Percentiles rank a stretch among this genome's conserved stretches.
Conservation (phyloP, 2,888 invertebrate species). For the Cotesia congregata region DNA sequence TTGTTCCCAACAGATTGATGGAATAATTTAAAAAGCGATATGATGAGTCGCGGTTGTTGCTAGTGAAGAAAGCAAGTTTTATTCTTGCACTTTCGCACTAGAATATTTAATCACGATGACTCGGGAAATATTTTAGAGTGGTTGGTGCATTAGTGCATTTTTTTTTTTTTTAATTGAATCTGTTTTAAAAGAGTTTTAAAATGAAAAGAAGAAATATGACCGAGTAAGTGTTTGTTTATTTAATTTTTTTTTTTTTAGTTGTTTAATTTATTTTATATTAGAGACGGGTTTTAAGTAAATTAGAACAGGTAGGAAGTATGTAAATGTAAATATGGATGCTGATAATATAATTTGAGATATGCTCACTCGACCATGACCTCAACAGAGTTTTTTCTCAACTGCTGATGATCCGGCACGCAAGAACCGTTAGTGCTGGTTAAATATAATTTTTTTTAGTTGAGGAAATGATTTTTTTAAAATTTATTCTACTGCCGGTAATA, state of each 20-base stretch:
- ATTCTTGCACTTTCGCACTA: neutral
- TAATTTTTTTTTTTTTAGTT: neutral
- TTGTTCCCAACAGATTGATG: neutral
- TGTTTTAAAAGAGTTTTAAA: neutral
- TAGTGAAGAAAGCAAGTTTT: neutral
- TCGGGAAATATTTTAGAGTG: neutral
- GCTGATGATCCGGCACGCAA: slow-evolving; percentile 44
- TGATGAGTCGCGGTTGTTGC: neutral
- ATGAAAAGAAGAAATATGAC: neutral
- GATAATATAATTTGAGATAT: neutral
- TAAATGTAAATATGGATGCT: neutral
- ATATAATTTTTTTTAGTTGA: slow-evolving; percentile 25
- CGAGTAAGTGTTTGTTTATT: neutral
- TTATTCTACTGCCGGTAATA: neutral
- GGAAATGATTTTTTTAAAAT: neutral
- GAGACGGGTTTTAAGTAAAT: neutral
- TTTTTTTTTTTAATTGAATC: neutral
- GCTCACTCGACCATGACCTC: slow-evolving; percentile 32
- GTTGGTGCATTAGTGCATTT: neutral
- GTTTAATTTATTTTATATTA: neutral
- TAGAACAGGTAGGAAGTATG: neutral
- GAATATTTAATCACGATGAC: neutral
- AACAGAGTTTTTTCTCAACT: slow-evolving; percentile 33
- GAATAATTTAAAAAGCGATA: neutral
- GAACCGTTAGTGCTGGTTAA: slow-evolving; percentile 46